Percentiles rank a stretch among this genome's conserved stretches.
phyloP scores from a whole-genome alignment of 2,888 invertebrate species.

The Chymomyza caudatula region DNA sequence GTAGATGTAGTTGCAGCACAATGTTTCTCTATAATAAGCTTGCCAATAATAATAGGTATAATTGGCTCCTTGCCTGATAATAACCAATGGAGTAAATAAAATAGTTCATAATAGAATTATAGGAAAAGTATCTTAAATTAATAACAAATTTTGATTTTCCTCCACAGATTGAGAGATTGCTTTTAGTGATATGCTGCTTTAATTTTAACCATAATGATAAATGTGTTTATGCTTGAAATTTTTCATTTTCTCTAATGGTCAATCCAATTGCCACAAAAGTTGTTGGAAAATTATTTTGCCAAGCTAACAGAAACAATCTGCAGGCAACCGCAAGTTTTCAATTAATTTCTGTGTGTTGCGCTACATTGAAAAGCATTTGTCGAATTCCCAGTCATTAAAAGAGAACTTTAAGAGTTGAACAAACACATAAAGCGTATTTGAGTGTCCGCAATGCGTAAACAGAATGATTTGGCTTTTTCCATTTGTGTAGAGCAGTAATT shows the following conservation, averaged over 20 bases:
- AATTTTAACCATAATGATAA: neutral
- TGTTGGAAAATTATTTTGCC: conserved; percentile 4
- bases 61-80: no score
- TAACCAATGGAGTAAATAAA: no score
- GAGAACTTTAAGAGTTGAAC: neutral
- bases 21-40: neutral
- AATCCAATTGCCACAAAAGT: conserved; percentile 1
- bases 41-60: no score
- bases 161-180: neutral
- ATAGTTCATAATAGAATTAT: neutral
- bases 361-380: neutral
- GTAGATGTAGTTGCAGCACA: neutral
- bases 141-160: neutral
- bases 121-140: neutral
- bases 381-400: neutral
- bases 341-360: conserved; percentile 23
- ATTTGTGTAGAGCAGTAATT: neutral
- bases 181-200: neutral
- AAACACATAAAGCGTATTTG: neutral
- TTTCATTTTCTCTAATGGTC: neutral
- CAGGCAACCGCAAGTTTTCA: conserved; percentile 36
- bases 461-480: neutral
- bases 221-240: neutral
- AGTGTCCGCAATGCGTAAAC: neutral
- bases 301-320: conserved; percentile 10